Evolutionary conservation across 2,888 invertebrate species (phyloP).

Genomic region (Arctia plantaginis): DNA sequence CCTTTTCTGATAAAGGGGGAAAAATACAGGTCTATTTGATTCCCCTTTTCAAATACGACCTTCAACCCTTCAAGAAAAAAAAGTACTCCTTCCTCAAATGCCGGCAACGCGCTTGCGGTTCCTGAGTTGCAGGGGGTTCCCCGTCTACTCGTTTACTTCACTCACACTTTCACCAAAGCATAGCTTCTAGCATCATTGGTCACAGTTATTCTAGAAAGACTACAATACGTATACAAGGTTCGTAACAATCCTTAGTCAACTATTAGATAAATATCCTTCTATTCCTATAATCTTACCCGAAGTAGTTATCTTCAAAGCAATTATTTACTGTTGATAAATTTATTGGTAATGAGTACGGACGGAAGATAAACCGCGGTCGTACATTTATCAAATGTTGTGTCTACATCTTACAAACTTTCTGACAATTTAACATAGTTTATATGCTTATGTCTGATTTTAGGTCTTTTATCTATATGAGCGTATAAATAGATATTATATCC

Average conservation of each 20-base stretch:
- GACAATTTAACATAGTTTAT: background rate
- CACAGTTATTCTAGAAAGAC: too few relatives aligned
- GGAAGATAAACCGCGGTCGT: background rate
- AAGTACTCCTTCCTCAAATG: too few relatives aligned
- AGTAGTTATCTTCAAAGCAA: background rate
- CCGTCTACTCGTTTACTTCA: too few relatives aligned
- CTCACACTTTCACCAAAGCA: too few relatives aligned
- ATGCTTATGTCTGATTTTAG: background rate
- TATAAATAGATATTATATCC: too few relatives aligned
- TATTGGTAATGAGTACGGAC: background rate
- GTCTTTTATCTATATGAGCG: background rate
- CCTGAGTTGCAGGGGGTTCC: too few relatives aligned
- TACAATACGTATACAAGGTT: background rate
- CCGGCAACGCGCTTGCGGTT: too few relatives aligned
- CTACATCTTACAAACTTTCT: background rate
- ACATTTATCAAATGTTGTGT: background rate
- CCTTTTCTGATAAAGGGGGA: too few relatives aligned
- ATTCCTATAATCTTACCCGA: background rate
- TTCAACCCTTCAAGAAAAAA: too few relatives aligned
- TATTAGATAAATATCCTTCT: background rate
- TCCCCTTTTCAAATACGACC: too few relatives aligned
- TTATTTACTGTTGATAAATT: background rate
- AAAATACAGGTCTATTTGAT: too few relatives aligned
- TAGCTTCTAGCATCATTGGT: too few relatives aligned
- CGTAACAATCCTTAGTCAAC: background rate